phyloP scores from a whole-genome alignment of 1,140 invertebrate species.

The Diorhabda elongata region DNA sequence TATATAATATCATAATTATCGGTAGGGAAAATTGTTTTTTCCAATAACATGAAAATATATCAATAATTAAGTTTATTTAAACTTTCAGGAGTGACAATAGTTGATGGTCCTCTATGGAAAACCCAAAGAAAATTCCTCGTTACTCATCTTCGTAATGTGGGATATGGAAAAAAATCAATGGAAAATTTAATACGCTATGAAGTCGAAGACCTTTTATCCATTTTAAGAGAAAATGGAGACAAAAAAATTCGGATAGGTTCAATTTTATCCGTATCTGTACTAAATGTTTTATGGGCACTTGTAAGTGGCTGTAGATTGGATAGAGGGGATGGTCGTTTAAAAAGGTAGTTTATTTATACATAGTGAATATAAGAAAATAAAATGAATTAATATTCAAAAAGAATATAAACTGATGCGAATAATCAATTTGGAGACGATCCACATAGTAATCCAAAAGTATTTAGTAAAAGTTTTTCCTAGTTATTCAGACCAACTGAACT shows the following conservation, averaged over 20 bases:
- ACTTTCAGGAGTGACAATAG: conserved; percentile 59
- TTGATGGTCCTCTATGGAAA: conserved; percentile 58
- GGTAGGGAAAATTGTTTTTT: too few relatives aligned
- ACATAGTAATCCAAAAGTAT: too few relatives aligned
- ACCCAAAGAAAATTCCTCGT: conserved; percentile 58
- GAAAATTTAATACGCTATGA: conserved; percentile 56
- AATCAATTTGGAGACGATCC: too few relatives aligned
- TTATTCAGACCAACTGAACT: too few relatives aligned
- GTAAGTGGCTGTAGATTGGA: conserved; percentile 20
- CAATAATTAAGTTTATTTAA: too few relatives aligned
- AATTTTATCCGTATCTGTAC: conserved; percentile 57
- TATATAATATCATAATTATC: too few relatives aligned
- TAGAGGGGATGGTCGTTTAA: not conserved
- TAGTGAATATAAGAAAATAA: too few relatives aligned
- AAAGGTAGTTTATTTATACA: not conserved
- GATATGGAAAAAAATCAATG: conserved; percentile 59
- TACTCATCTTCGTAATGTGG: conserved; percentile 58
- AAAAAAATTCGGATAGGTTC: conserved; percentile 49
- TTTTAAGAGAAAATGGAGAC: conserved; percentile 38
- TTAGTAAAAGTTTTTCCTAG: too few relatives aligned
- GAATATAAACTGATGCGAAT: too few relatives aligned
- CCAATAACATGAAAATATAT: too few relatives aligned
- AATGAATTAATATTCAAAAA: too few relatives aligned
- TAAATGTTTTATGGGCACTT: conserved; percentile 71
- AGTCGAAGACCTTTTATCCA: conserved; percentile 51